Conservation (phyloP, 1,140 invertebrate genomes). For the Bombus impatiens region DNA sequence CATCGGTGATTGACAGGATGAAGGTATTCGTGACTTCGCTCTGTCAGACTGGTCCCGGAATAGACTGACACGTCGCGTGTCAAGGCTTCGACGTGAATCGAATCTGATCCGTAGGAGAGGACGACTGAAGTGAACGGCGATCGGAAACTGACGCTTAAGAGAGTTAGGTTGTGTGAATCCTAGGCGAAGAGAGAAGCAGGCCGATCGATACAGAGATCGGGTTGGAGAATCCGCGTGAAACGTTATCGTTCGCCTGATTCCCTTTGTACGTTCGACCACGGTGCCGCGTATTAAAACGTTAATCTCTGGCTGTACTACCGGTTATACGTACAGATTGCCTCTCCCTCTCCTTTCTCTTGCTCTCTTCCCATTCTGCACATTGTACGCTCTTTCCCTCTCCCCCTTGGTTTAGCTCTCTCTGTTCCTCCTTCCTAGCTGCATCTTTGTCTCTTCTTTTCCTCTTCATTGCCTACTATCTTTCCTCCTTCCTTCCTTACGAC, state of each 20-base stretch:
- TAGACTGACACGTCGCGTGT: conserved; percentile 42
- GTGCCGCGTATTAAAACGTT: conserved; percentile 77
- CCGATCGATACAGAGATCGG: background rate
- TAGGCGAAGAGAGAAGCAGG: background rate
- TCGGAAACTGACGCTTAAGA: conserved; percentile 8
- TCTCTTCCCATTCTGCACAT: conserved; percentile 2
- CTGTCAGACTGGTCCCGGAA: background rate
- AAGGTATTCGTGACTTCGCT: background rate
- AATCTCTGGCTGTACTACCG: conserved; percentile 75
- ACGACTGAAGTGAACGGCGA: background rate
- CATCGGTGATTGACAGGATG: background rate
- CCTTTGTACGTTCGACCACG: conserved; percentile 63
- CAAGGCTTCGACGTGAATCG: conserved; percentile 31
- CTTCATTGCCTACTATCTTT: conserved; percentile 9
- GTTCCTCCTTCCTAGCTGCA: conserved; percentile 5
- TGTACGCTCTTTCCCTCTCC: conserved; percentile 16
- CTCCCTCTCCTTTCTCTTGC: conserved; percentile 28
- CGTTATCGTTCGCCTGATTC: conserved; percentile 61
- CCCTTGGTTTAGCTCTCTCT: conserved; percentile 5
- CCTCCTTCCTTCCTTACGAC: background rate
- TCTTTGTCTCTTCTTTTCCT: background rate
- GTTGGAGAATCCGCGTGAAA: conserved; percentile 9
- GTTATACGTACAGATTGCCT: conserved; percentile 73
- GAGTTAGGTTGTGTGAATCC: background rate
- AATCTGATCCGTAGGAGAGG: conserved; percentile 17